Evolutionary conservation across 2,113 vertebrate species (phyloP).

Genomic region (Phaethornis superciliosus): DNA sequence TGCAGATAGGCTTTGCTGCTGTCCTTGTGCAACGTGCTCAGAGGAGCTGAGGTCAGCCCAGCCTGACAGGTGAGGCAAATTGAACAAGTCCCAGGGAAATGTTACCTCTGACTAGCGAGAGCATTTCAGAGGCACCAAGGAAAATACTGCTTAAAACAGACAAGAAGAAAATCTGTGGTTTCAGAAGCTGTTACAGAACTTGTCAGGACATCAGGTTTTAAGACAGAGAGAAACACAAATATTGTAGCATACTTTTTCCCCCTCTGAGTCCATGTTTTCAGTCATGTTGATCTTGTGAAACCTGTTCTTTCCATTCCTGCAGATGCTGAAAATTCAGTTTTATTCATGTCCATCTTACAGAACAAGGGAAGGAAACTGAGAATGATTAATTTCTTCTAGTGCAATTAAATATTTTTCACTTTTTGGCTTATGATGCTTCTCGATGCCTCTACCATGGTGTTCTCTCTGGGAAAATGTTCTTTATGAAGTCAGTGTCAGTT

Average conservation of each 20-base stretch:
- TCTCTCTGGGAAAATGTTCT: slow-evolving; percentile 24
- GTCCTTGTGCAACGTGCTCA: fast-evolving
- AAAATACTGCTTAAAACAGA: not conserved
- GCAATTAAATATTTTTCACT: not conserved
- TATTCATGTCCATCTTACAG: not conserved
- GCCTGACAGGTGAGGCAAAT: not conserved
- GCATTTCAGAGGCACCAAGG: not conserved
- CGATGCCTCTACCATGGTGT: not conserved
- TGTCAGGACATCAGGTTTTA: not conserved
- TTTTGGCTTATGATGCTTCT: not conserved
- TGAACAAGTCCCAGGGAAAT: not conserved
- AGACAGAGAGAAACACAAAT: not conserved
- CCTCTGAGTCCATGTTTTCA: not conserved
- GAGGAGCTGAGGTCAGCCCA: not conserved
- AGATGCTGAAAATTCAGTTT: not conserved
- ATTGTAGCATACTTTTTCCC: not conserved
- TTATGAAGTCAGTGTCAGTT: not conserved
- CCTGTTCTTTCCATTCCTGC: not conserved
- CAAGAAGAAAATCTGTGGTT: not conserved
- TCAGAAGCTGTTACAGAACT: not conserved
- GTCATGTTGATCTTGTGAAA: not conserved
- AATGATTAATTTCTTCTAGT: not conserved
- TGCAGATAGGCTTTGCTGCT: not conserved
- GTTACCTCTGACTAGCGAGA: not conserved
- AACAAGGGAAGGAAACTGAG: not conserved